Base-by-base conservation (phyloP, 2,113 vertebrate species). In the Donacobius atricapilla region DNA sequence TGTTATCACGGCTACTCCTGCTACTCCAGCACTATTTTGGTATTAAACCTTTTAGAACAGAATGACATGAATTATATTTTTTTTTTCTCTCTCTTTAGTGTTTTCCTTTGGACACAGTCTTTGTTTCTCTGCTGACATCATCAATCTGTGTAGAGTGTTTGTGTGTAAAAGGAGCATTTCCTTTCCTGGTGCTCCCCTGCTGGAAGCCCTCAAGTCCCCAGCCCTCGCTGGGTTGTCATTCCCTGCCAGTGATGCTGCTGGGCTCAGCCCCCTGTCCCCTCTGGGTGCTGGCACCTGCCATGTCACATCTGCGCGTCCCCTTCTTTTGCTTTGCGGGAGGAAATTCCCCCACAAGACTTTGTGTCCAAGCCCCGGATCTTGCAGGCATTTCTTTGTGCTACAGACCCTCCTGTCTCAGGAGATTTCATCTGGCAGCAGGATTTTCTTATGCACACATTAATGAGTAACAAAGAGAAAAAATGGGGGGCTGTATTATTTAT, bases 201-300 rank as follows among this genome's bases (percentile, higher is more conserved):
- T n/a, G n/a, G n/a, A n/a, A n/a, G n/a, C n/a, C n/a, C n/a, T n/a
- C n/a, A n/a, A n/a, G n/a, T n/a, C n/a, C n/a, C n/a, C n/a, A 12
- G 47, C 30, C 15, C 57, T 28, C 48, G 11, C 8, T 1, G 1
- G 30, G 33, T 3, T 58, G 15, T 28, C 57, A 76, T 9, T 84
- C 40, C 5, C 31, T 24, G 19, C 8, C 45, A 76, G 10, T 1
- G 44, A 19, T 9, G 25, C 6, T 51, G 53, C 86, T 40, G 40
- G 3, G 37, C 14, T 4, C 11, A 85, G 56, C 51, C 7, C 58
- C 19, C 14, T 53, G 45, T 72, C 18, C 21, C 33, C 2, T 4
- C 0, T n/a, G 0, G 27, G 40, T 1, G 22, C 10, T 60, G 65
- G 22, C 17, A 21, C 68, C 79, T 65, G 53, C 15, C 37, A 42